phyloP scores from a whole-genome alignment of 2,797 vertebrate species.

The Lerista edwardsae region DNA sequence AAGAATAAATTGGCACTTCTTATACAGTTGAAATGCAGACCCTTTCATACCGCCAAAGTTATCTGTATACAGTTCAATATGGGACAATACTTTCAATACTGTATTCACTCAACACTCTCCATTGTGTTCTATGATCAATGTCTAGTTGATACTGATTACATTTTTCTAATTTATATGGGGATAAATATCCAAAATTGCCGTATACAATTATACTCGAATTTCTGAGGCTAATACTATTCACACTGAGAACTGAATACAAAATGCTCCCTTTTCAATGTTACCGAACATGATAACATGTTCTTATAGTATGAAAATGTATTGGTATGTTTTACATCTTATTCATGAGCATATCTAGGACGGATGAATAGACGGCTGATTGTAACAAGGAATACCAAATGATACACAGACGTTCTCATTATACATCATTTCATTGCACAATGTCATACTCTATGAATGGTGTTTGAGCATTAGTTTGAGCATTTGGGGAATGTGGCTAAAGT shows the following conservation, averaged over 20 bases:
- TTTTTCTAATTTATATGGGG: conserved; percentile 51
- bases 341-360: conserved; percentile 64
- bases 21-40: neutral
- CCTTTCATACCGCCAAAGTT: neutral
- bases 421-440: conserved; percentile 57
- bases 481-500: conserved; percentile 33
- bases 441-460: conserved; percentile 34
- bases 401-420: conserved; percentile 66
- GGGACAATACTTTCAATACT: neutral
- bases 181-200: conserved; percentile 48
- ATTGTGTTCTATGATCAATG: conserved; percentile 11
- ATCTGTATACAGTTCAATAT: neutral
- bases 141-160: conserved; percentile 43
- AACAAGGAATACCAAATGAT: conserved; percentile 70
- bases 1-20: neutral
- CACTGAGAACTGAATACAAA: conserved; percentile 39
- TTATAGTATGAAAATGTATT: conserved; percentile 67
- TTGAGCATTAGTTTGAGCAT: conserved; percentile 35
- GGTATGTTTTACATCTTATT: conserved; percentile 67
- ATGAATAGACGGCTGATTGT: conserved; percentile 73
- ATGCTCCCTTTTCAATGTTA: conserved; percentile 64
- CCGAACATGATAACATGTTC: conserved; percentile 63
- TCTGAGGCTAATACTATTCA: conserved; percentile 50
- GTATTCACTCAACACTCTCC: conserved; percentile 35
- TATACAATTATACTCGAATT: conserved; percentile 56